Percentiles rank a stretch among this genome's conserved stretches.
phyloP scores from a whole-genome alignment of 2,888 invertebrate genomes.

The Drosophila rellima region DNA sequence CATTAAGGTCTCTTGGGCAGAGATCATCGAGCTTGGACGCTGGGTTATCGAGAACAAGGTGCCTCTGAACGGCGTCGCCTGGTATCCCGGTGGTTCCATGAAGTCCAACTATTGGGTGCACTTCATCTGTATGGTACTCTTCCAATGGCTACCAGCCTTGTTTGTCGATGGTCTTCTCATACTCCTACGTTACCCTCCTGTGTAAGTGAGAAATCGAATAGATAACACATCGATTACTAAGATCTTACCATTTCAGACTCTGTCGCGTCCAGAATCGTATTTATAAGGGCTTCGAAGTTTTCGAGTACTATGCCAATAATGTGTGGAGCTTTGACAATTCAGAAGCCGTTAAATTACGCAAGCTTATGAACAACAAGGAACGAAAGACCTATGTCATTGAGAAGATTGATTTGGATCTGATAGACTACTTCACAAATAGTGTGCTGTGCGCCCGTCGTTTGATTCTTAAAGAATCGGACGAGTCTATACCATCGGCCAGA shows the following conservation, averaged over 20 bases:
- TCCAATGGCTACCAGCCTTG: constrained; percentile 96
- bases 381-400: constrained; percentile 90
- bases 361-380: constrained; percentile 89
- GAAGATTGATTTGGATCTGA: constrained; percentile 89
- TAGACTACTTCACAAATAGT: constrained; percentile 93
- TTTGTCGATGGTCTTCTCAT: constrained; percentile 92
- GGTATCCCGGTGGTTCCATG: constrained; percentile 96
- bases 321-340: constrained; percentile 95
- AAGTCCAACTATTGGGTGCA: constrained; percentile 92
- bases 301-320: constrained; percentile 96
- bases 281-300: constrained; percentile 93
- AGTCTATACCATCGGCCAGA: constrained; percentile 92
- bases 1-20: constrained; percentile 94
- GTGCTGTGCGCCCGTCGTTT: constrained; percentile 92
- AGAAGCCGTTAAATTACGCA: constrained; percentile 87
- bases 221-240: not conserved
- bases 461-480: constrained; percentile 93
- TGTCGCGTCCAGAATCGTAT: constrained; percentile 94
- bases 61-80: constrained; percentile 94
- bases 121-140: constrained; percentile 93
- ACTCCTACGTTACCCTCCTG: constrained; percentile 94
- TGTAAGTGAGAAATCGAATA: constrained; percentile 88
- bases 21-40: constrained; percentile 93
- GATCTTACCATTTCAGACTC: constrained; percentile 87
- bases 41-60: constrained; percentile 91